Evolutionary conservation across 2,113 vertebrate genomes (phyloP).

Genomic region (Gasterosteus aculeatus): DNA sequence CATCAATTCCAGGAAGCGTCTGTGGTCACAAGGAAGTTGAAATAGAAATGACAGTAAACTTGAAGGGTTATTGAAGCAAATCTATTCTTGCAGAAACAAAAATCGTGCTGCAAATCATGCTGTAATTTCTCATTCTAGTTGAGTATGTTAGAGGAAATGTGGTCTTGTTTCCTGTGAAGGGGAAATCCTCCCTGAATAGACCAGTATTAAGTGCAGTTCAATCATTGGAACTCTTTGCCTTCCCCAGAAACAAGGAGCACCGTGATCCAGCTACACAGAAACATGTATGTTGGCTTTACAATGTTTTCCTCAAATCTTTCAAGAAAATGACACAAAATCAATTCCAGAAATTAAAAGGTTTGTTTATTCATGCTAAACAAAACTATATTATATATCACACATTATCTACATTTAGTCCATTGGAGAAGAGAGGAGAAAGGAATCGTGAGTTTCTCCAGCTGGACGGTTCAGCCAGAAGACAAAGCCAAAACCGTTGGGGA

Average conservation of each 20-base stretch:
- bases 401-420: conserved; percentile 15
- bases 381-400: conserved; percentile 26
- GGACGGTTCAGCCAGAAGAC: not conserved
- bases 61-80: not conserved
- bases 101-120: too few relatives aligned
- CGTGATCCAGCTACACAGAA: conserved; percentile 15
- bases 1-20: not conserved
- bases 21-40: not conserved
- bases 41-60: not conserved
- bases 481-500: conserved; percentile 5
- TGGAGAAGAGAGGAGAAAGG: conserved; percentile 20
- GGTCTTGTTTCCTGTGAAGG: conserved; percentile 24
- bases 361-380: conserved; percentile 49
- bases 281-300: not conserved
- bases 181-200: conserved; percentile 32
- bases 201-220: conserved; percentile 50
- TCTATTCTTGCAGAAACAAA: not conserved
- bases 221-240: conserved; percentile 15
- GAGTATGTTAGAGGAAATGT: not conserved
- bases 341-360: not conserved
- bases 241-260: conserved; percentile 34
- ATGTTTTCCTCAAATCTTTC: not conserved
- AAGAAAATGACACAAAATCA: not conserved
- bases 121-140: not conserved
- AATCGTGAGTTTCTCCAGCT: not conserved